Base-by-base conservation (phyloP, 30 jellyfish, hydroid and myxozoan genomes). In the Mastigias papua region DNA sequence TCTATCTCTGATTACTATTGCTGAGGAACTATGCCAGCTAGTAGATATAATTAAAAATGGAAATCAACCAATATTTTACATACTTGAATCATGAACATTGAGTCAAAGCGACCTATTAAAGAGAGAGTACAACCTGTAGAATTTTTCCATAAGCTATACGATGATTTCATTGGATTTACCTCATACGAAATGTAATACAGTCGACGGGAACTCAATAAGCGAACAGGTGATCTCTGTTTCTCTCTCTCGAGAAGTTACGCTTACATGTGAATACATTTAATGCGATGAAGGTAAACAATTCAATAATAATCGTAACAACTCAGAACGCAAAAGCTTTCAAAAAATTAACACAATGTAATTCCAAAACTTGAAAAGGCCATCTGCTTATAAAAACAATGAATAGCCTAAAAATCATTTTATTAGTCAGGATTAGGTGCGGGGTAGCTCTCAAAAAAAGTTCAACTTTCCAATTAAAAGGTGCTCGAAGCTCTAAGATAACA, bases 291-390 rank as follows among this genome's bases (percentile, higher is more conserved):
- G 46, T 10, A 23, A 63, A 27, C 32, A 21, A 9, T 63, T 23
- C 1, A 63, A 27, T 7, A 27, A 23, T 3, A 27, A 63, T 42
- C 42, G 74, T 26, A 63, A 63, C 21, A 34, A 63, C 23, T 11
- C 17, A 1, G 42, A 27, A 63, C 3, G 74, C 74, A 63, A n/a
- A 4, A 63, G 46, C 42, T 27, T 7, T 63, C 17, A 63, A 15
- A 63, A 63, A 63, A 9, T 63, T 9, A 63, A 63, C 42, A 63
- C 7, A 23, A 27, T n/a, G 7, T n/a, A 63, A n/a, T 63, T 27
- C 74, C 10, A 23, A 63, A 23, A 63, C 74, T 63, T 63, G 74
- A 63, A 63, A 63, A 63, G 26, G 74, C 74, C 35, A 63, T 63
- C 74, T 63, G 74, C 21, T 63, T 27, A n/a, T 63, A 63, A 9